Evolutionary conservation across 2,113 vertebrate species (phyloP).

Genomic region (Tapirus terrestris): DNA sequence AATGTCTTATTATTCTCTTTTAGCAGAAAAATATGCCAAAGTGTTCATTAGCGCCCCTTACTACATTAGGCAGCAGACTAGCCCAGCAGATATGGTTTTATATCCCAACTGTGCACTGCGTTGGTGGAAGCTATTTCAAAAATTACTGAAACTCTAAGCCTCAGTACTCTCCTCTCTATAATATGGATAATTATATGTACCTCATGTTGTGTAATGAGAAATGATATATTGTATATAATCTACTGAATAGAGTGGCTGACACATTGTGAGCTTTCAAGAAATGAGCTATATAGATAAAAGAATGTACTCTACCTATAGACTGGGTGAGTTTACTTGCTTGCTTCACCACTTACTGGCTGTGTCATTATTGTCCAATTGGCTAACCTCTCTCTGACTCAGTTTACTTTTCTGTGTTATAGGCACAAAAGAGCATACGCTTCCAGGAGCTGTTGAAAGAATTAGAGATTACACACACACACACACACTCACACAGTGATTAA

Average conservation of each 20-base stretch:
- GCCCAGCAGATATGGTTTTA: background rate
- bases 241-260: background rate
- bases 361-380: background rate
- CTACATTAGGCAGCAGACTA: background rate
- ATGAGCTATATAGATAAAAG: background rate
- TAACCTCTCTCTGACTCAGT: background rate
- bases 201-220: slow-evolving; percentile 16
- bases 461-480: background rate
- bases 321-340: background rate
- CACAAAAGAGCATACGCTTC: background rate
- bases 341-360: background rate
- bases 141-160: background rate
- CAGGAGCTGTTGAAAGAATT: background rate
- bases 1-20: background rate
- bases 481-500: background rate
- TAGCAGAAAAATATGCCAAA: background rate
- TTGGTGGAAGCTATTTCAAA: slow-evolving; percentile 35
- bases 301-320: background rate
- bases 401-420: background rate
- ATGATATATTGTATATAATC: slow-evolving; percentile 20
- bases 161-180: background rate
- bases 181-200: slow-evolving; percentile 5
- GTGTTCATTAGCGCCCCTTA: background rate
- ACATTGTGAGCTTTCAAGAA: background rate
- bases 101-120: background rate